phyloP scores from a whole-genome alignment of 64 coral and sea anemone species.

The Stichodactyla helianthus region DNA sequence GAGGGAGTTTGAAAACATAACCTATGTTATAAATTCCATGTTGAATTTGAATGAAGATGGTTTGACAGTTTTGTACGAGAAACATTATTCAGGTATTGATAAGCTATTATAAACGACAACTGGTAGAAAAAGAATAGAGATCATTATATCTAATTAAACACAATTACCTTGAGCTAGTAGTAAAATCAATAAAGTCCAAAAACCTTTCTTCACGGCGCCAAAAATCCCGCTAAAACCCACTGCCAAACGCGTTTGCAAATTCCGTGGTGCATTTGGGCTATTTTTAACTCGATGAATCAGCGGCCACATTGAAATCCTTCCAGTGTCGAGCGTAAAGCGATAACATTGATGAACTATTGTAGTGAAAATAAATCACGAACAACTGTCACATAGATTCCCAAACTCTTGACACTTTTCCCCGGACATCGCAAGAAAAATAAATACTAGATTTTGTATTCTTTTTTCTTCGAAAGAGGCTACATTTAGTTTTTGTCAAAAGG shows the following conservation, averaged over 20 bases:
- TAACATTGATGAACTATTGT: neutral
- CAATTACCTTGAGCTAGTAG: constrained; percentile 21
- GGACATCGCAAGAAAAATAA: neutral
- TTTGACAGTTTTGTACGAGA: constrained; percentile 4
- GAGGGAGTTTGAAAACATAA: neutral
- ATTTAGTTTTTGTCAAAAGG: neutral
- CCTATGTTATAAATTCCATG: neutral
- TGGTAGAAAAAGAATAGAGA: neutral
- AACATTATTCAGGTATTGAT: neutral
- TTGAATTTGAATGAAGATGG: neutral
- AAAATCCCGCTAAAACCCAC: neutral
- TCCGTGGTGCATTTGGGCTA: neutral
- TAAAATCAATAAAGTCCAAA: constrained; percentile 1
- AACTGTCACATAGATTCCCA: neutral
- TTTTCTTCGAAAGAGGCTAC: constrained; percentile 12
- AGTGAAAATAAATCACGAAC: neutral
- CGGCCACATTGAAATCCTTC: neutral
- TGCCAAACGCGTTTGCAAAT: neutral
- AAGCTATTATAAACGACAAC: neutral
- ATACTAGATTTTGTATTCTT: neutral
- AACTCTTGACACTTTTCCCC: neutral
- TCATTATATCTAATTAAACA: constrained; percentile 14
- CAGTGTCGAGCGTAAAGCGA: neutral
- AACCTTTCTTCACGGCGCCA: neutral
- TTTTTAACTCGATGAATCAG: neutral